Conservation (phyloP, 2,797 vertebrate species). For the Enteromius anoplus region DNA sequence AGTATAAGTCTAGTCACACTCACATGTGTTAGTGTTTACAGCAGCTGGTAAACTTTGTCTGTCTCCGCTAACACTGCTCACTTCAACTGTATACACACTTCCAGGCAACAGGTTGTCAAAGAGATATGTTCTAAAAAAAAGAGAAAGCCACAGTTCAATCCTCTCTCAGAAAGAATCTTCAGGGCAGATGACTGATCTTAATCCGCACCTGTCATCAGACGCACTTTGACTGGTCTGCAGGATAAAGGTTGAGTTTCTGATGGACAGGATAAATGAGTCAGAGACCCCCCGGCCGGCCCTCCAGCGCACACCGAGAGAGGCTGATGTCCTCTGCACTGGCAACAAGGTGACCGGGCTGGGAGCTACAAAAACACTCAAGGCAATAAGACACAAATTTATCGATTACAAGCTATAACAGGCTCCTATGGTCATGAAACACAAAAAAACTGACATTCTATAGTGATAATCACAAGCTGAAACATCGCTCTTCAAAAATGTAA, state of each 20-base stretch:
- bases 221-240: constrained; percentile 70
- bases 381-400: not conserved
- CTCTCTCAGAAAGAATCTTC: not conserved
- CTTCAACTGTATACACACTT: constrained; percentile 76
- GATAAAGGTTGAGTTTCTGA: constrained; percentile 73
- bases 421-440: not conserved
- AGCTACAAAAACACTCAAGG: constrained; percentile 64
- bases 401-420: not conserved
- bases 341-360: constrained; percentile 75
- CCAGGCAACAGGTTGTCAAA: constrained; percentile 80
- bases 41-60: constrained; percentile 75
- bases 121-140: constrained; percentile 71
- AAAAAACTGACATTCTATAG: not conserved
- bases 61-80: constrained; percentile 74
- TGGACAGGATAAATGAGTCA: constrained; percentile 78
- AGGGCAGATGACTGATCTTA: constrained; percentile 27
- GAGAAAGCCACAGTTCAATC: constrained; percentile 41
- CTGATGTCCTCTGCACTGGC: constrained; percentile 77
- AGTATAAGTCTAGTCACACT: constrained; percentile 60
- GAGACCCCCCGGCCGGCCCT: constrained; percentile 64
- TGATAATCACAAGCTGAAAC: too few species aligned
- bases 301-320: constrained; percentile 79
- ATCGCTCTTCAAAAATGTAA: not conserved
- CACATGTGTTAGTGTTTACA: constrained; percentile 77
- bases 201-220: constrained; percentile 71